Percentiles rank a stretch among this genome's conserved stretches.
Conservation (phyloP, 2,797 vertebrate species). For the Cuniculus paca region DNA sequence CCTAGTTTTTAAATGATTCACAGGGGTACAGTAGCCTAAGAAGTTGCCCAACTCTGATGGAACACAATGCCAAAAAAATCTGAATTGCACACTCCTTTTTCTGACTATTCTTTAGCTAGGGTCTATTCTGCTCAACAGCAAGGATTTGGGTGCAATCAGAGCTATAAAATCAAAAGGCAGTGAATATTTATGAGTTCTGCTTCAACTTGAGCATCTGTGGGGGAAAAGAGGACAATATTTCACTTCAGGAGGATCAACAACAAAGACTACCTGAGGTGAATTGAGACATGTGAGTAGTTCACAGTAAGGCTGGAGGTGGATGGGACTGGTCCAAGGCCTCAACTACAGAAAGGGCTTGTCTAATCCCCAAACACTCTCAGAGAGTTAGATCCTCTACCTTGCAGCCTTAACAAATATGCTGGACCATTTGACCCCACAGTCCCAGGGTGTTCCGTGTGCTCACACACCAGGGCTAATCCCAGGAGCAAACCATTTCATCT, state of each 20-base stretch:
- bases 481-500: not conserved
- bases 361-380: not conserved
- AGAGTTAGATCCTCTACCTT: not conserved
- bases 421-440: not conserved
- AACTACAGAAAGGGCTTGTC: not conserved
- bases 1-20: not conserved
- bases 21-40: not conserved
- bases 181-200: not conserved
- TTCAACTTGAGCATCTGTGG: not conserved
- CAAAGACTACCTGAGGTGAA: not conserved
- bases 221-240: not conserved
- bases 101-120: not conserved
- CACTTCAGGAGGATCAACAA: not conserved
- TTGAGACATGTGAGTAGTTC: not conserved
- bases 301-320: rapidly evolving
- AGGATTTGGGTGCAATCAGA: not conserved
- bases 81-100: not conserved
- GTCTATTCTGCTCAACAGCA: not conserved
- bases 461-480: not conserved
- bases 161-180: not conserved
- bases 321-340: not conserved
- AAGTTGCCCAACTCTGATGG: not conserved
- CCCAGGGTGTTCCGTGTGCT: not conserved
- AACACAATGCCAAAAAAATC: not conserved
- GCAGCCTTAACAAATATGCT: not conserved